Base-by-base conservation (phyloP, 2,113 vertebrate species). In the Hymenochirus boettgeri region DNA sequence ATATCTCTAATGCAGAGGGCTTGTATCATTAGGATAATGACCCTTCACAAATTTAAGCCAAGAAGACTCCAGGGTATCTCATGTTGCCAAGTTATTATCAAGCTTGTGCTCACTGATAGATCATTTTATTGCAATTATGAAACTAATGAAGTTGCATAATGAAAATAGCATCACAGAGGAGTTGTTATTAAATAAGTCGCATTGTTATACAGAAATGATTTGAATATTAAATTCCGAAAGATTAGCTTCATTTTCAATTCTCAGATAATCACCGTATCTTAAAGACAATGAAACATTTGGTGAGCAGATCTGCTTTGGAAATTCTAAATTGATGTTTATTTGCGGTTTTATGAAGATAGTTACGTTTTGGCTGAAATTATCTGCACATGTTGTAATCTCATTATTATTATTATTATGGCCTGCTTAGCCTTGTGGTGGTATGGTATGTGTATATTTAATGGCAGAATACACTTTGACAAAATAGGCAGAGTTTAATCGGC, bases 51-150 rank as follows among this genome's bases (percentile, higher is more conserved):
- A 48, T 21, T 19, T 23, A 11, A 21, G 46, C 46, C 46, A 21
- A 48, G 46, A 48, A 5, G 13, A 22, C 46, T 48, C 19, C 46
- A 48, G 46, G 46, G 15, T 48, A 23, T 23, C 46, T 48, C 46
- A 22, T 4, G 46, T 22, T 48, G 46, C 46, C 46, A 48, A 23
- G 15, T 48, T 1, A 48, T 48, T 48, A 23, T 48, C 46, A 48
- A 12, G 46, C 46, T 48, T 23, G 6, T 48, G 21, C 46, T 22
- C 7, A 22, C 18, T 48, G 18, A 48, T 22, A 48, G 22, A 48
- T 21, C 10, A 48, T 48, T 48, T 5, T 48, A 48, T 48, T 48
- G 46, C 46, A 48, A 48, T 48, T 48, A 48, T 48, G 46, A 48
- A 23, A 48, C 46, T 48, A 48, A 48, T 48, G 46, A 23, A 22